Conservation (phyloP, 2,797 vertebrate species). For the Esox masquinongy region DNA sequence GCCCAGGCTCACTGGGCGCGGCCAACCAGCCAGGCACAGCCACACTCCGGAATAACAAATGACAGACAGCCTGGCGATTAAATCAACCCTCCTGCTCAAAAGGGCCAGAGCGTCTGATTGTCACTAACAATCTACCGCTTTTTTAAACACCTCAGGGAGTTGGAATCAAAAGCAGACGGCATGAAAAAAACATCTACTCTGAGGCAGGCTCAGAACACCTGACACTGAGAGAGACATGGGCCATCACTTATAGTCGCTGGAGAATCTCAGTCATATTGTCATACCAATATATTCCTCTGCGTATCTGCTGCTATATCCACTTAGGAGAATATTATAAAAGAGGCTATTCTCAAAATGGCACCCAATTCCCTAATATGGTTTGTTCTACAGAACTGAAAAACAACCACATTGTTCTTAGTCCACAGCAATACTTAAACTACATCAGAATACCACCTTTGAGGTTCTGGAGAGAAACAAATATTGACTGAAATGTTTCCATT, state of each 20-base stretch:
- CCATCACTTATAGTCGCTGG: slow-evolving; percentile 61
- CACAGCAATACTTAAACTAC: no score
- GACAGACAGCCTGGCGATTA: slow-evolving; percentile 82
- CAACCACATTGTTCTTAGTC: no score
- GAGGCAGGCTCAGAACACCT: slow-evolving; percentile 56
- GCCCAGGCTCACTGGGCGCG: slow-evolving; percentile 67
- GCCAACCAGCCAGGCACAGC: slow-evolving; percentile 50
- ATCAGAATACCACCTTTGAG: no score
- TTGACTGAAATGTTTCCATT: no score
- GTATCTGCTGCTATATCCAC: background rate
- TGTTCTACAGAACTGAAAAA: background rate
- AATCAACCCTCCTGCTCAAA: slow-evolving; percentile 91
- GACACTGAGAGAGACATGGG: slow-evolving; percentile 61
- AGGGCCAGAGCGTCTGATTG: slow-evolving; percentile 85
- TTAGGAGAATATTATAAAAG: slow-evolving; percentile 30
- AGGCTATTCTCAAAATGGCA: background rate
- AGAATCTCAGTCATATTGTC: slow-evolving; percentile 53
- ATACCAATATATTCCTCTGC: background rate
- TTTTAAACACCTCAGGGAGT: slow-evolving; percentile 83
- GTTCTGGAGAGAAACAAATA: no score
- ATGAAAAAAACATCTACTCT: slow-evolving; percentile 37
- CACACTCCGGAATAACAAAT: slow-evolving; percentile 86
- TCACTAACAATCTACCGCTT: slow-evolving; percentile 87
- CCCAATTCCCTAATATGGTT: background rate
- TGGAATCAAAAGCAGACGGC: slow-evolving; percentile 84